Base-by-base conservation (phyloP, 2,888 invertebrate species). In the Anthoptus insignis region DNA sequence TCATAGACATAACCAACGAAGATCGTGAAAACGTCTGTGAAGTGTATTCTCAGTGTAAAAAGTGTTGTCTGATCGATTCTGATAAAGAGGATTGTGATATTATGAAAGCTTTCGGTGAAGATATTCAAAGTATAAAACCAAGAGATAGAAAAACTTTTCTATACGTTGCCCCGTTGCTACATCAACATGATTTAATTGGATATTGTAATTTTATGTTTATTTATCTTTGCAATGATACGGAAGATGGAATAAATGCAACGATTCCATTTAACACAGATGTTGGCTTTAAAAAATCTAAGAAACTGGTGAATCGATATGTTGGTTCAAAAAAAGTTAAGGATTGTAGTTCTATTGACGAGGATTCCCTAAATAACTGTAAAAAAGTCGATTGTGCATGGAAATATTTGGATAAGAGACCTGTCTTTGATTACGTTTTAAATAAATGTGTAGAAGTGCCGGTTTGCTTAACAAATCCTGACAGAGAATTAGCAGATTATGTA, bases 381-480 rank as follows among this genome's bases (percentile, higher is more conserved):
- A 84, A 88, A 5, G 81, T 85, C 0, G 73, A 85, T 32, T 91
- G 91, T 73, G 83, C 86, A 66, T 53, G 80, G 0, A 91, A 89
- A 75, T 91, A 91, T 70, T 72, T 74, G 14, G 89, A 86, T 3
- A 69, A 73, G 14, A 83, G 75, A 59, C 76, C 86, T 2, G 82
- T 80, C 70, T 91, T 78, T 53, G 79, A 87, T 60, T 37, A 60
- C 2, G 64, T 59, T 16, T 54, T 56, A 2, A 74, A 73, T 2
- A 81, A 74, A 73, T 91, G 91, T 66, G 67, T 79, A 2, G 75
- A 72, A 67, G 80, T 79, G 32, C 76, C 83, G 1, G 45, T 71
- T 19, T 91, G 91, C 64, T 42, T 75, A 8, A 73, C 79, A 16
- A 72, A 82, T 61, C 39, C 72, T 1, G 59, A 64, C 2, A 81